Evolutionary conservation across 2,113 vertebrate genomes (phyloP), one percentile per base, ranked within the genome.

Genomic region (Halichoerus grypus): DNA sequence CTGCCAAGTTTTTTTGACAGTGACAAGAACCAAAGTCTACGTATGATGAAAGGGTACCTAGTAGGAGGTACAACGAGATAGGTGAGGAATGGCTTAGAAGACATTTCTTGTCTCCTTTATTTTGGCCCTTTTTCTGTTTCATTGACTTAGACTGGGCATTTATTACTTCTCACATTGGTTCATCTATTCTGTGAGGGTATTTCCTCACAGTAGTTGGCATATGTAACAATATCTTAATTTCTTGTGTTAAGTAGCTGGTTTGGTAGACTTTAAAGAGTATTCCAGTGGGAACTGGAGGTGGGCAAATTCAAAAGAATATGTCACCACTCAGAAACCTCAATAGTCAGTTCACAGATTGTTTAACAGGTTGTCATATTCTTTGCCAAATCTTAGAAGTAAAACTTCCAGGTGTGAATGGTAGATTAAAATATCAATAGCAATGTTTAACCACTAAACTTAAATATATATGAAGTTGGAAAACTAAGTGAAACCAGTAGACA

Each of bases 401-500:
- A 59, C 76, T 76, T 96, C 5, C 42, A 42, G 21, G n/a, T 74
- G 4, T 11, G 81, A 79, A 69, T 51, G 7, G 26, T 31, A 82
- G 6, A 76, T 33, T 72, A 85, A 88, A 84, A 42, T 81, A 22
- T 42, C 10, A 59, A 36, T 5, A 83, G 7, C 31, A 65, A 79
- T 72, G 13, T 71, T 39, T 72, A 51, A 51, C 8, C 9, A 33
- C 8, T 88, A 49, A 89, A 77, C 24, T 4, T 71, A 14, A 36
- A 72, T 71, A 16, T 24, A 11, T 49, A n/a, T 90, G 53, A 79
- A 95, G 42, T 15, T 94, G n/a, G 13, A 93, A 59, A 95, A 81
- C 5, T 8, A 46, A 91, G 10, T 26, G 46, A 84, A 87, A 76
- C 16, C 5, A 65, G 21, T 15, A 42, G 13, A 91, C 36, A 86